These are phyloP conservation scores for Steatornis caripensis DNA, from an alignment of 2,113 vertebrate genomes.

Conservation along the genomic window DNA sequence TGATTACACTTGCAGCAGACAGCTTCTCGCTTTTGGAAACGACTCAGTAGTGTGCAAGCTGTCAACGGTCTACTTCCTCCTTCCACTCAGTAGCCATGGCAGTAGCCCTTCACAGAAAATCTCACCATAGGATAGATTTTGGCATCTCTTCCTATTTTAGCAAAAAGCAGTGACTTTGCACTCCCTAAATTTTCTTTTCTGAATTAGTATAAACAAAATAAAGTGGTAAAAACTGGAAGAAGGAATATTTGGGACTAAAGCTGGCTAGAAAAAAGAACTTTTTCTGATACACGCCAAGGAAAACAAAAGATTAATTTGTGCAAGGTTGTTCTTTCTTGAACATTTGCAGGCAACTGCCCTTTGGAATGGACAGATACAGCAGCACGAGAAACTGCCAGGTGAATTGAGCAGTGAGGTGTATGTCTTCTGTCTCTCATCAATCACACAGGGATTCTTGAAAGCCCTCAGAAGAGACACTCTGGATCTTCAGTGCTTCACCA, in stretches of 20 bases:
- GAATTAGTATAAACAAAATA: background rate
- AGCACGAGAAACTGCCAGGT: background rate
- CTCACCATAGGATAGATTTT: background rate
- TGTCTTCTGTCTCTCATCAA: background rate
- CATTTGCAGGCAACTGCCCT: background rate
- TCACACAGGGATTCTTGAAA: background rate
- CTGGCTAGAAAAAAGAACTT: background rate
- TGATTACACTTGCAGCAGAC: background rate
- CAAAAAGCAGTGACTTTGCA: background rate
- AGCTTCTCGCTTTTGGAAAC: background rate
- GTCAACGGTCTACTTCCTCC: background rate
- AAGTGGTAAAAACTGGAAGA: background rate
- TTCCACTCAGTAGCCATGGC: background rate
- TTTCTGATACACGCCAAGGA: background rate
- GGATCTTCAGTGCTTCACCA: background rate
- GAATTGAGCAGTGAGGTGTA: background rate
- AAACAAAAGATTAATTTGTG: rapidly evolving
- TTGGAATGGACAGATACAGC: background rate
- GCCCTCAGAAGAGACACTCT: background rate
- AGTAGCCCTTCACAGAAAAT: background rate
- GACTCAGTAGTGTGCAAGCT: background rate
- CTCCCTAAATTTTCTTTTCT: background rate
- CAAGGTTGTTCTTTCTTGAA: background rate
- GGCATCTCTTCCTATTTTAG: background rate
- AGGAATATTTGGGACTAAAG: background rate